Base-by-base conservation (phyloP, 2,113 vertebrate species). In the Cyphomyrus discorhynchus region DNA sequence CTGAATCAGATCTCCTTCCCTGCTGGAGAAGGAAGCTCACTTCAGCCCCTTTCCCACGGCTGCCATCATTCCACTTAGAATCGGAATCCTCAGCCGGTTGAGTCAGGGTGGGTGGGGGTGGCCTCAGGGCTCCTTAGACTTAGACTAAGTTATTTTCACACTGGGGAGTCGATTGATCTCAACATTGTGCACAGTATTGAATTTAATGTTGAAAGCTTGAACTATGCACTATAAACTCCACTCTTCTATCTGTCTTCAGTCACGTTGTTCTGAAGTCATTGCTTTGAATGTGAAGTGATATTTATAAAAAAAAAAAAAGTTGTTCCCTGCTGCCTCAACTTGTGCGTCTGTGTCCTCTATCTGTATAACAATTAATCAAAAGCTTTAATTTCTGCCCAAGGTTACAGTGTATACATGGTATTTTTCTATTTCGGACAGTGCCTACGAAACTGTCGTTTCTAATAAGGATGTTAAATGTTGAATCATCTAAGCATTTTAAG, bases 381-480 rank as follows among this genome's bases (percentile, higher is more conserved):
- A 42, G 74, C 74, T 80, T 80, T 80, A 42, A 86, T 70, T 74
- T 50, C 66, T 70, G 62, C 52, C 42, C 9, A 70, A 42, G 84
- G 45, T 90, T 87, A 56, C 89, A 85, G 42, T 84, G 50, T 42
- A 83, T 27, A 27, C 24, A 19, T 56, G 8, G 62, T 50, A 49
- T 62, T 90, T 86, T 74, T 70, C 58, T 90, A 58, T 90, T 39
- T 70, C 46, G 4, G 66, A 66, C 58, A 24, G 82, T 90, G 89
- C 83, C 89, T 90, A 74, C 47, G 42, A 86, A 27, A n/a, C 56
- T 90, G 84, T 84, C 74, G 39, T 49, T 89, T 89, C 53, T 85
- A 62, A 89, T 66, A 58, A 35, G 15, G 66, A 88, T 88, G n/a
- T 77, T 49, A 50, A 74, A n/a, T 50, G 45, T 80, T 15, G 31